Evolutionary conservation across 1,140 invertebrate species (phyloP).

Genomic region (Nixonia krombeini): DNA sequence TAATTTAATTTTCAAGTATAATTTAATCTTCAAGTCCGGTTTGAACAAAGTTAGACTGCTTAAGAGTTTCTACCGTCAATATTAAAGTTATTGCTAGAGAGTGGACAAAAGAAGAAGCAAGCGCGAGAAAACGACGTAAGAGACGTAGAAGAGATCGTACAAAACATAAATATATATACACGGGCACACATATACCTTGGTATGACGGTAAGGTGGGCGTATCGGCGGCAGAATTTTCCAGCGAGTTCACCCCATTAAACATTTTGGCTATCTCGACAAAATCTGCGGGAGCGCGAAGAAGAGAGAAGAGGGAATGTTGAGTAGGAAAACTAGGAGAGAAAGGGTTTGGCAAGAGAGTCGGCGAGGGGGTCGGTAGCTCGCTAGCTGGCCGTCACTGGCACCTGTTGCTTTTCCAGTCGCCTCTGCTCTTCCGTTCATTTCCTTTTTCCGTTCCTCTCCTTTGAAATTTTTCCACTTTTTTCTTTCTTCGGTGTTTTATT

Average conservation of each 20-base stretch:
- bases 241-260: conserved; percentile 71
- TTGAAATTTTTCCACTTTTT: conserved; percentile 29
- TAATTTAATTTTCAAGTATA: conserved; percentile 1
- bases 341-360: conserved; percentile 25
- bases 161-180: conserved; percentile 17
- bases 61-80: conserved; percentile 60
- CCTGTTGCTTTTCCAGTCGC: conserved; percentile 68
- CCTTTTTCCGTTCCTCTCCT: conserved; percentile 44
- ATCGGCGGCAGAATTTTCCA: conserved; percentile 66
- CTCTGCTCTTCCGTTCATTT: conserved; percentile 49
- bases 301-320: conserved; percentile 38
- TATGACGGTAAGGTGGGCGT: conserved; percentile 47
- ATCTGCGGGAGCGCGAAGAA: conserved; percentile 61
- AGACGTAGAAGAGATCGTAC: conserved; percentile 17
- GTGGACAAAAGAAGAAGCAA: conserved; percentile 20
- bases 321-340: conserved; percentile 40
- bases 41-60: no score
- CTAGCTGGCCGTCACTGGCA: conserved; percentile 63
- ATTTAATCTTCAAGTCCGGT: conserved; percentile 7
- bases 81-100: conserved; percentile 58
- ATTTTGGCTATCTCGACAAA: conserved; percentile 69
- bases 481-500: conserved; percentile 41
- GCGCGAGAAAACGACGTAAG: conserved; percentile 1
- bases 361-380: conserved; percentile 49
- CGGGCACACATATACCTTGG: conserved; percentile 50